A percentile compares a stretch with the other conserved stretches of the same genome.
Evolutionary conservation across 2,113 vertebrate genomes (phyloP).

Genomic region (Chitala chitala): DNA sequence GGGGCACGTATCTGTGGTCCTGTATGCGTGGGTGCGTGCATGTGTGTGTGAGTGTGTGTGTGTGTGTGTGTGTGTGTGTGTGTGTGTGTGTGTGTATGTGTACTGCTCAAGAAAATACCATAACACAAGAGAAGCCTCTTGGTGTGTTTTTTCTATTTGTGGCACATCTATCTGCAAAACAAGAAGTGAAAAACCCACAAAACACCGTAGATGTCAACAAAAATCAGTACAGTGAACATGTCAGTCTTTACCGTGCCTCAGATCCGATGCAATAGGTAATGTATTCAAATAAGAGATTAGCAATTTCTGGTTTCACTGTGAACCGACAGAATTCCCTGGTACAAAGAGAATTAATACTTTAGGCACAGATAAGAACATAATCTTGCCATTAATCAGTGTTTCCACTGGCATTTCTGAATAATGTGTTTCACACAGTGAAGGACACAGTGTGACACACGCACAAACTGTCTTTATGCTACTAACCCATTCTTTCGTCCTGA

Average conservation of each 20-base stretch:
- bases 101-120: conserved; percentile 27
- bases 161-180: too few species aligned
- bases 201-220: not conserved
- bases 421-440: not conserved
- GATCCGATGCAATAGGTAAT: not conserved
- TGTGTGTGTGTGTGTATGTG: not conserved
- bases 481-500: too few species aligned
- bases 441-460: not conserved
- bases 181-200: not conserved
- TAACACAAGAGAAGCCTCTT: not conserved
- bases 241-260: not conserved
- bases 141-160: not conserved
- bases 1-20: not conserved
- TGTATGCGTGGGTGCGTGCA: not conserved
- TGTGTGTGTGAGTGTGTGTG: conserved; percentile 18
- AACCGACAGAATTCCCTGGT: too few species aligned
- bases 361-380: not conserved
- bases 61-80: conserved; percentile 1
- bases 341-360: not conserved
- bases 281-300: not conserved
- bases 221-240: not conserved
- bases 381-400: not conserved
- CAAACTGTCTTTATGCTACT: too few species aligned
- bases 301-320: not conserved
- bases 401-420: not conserved